Evolutionary conservation across 2,113 vertebrate genomes (phyloP), one percentile per base, ranked within the genome.

Genomic region (Hystrix brachyura): DNA sequence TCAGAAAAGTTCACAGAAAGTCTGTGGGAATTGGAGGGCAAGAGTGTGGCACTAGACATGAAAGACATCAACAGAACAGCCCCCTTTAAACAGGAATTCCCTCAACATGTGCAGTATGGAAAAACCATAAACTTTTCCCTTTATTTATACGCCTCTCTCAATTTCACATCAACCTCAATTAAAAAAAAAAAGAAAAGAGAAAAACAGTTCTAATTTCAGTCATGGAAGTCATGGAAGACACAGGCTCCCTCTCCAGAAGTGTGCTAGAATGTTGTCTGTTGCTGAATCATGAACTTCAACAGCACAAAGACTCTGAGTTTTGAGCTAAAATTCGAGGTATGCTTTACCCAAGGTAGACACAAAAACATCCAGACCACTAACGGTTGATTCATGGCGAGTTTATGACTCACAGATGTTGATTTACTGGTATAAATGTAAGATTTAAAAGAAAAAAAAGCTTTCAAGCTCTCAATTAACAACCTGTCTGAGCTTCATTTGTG

Each of bases 331-430:
- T 29, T 7, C 8, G 97, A 98, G 98, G 86, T 96, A 80, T 87
- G 59, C 93, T 98, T 96, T 97, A 96, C 97, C 96, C 57, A 95
- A 95, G 94, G 95, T 97, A 95, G 97, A 95, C 94, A 97, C 95
- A 93, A 97, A 98, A 98, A 97, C 96, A 98, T 97, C 93, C 87
- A 98, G 98, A 99, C 98, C 98, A 97, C 98, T 99, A 99, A 98
- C 98, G 96, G 98, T 93, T 98, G 92, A 96, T 94, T 95, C 97
- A 93, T 92, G 90, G 96, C 93, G 91, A 98, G 97, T 78, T 96
- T 97, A 98, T 99, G 98, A 99, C 98, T 99, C 99, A 99, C 98
- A 98, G 97, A 98, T 95, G 98, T 96, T 97, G 96, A 98, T 97
- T 98, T 99, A 98, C 98, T 96, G 98, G 98, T 97, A 98, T 74